Evolutionary conservation across 2,113 vertebrate species (phyloP).

Genomic region (Barbus barbus): DNA sequence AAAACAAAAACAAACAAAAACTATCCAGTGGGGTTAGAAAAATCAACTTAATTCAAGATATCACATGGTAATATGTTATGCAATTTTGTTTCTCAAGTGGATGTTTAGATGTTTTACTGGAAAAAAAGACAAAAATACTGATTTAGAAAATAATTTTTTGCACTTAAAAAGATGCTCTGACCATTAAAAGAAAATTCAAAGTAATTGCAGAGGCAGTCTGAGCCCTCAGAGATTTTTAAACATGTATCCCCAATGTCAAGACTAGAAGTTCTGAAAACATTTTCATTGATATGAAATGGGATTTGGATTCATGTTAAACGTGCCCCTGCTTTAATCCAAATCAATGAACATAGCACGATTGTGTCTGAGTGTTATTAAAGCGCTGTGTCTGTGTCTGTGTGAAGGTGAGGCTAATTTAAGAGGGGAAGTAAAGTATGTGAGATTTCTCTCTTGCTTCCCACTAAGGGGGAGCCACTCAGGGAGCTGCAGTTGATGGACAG

Average conservation of each 20-base stretch:
- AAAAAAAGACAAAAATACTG: not conserved
- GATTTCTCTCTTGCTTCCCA: slow-evolving; percentile 28
- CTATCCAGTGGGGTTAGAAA: not conserved
- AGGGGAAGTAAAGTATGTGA: slow-evolving; percentile 17
- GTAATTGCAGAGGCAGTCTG: not conserved
- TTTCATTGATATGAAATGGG: not conserved
- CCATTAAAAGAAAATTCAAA: not conserved
- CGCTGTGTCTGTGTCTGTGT: slow-evolving; percentile 34
- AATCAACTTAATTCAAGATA: not conserved
- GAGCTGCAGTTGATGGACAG: slow-evolving; percentile 53
- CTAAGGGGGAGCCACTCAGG: slow-evolving; percentile 31
- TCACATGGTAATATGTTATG: not conserved
- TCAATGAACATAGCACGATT: not conserved
- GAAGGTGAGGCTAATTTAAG: slow-evolving; percentile 41
- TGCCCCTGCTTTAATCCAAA: not conserved
- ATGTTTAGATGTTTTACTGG: not conserved
- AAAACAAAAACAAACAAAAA: too few relatives aligned
- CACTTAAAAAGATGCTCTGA: not conserved
- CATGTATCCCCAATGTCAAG: slow-evolving; percentile 3
- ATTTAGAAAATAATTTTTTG: not conserved
- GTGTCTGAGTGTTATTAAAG: slow-evolving; percentile 25
- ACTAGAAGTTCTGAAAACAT: not conserved
- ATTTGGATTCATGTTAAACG: slow-evolving; percentile 21
- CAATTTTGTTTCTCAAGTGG: not conserved
- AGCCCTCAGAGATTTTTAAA: not conserved